phyloP scores from a whole-genome alignment of 2,888 invertebrate genomes.

The Labia minor region DNA sequence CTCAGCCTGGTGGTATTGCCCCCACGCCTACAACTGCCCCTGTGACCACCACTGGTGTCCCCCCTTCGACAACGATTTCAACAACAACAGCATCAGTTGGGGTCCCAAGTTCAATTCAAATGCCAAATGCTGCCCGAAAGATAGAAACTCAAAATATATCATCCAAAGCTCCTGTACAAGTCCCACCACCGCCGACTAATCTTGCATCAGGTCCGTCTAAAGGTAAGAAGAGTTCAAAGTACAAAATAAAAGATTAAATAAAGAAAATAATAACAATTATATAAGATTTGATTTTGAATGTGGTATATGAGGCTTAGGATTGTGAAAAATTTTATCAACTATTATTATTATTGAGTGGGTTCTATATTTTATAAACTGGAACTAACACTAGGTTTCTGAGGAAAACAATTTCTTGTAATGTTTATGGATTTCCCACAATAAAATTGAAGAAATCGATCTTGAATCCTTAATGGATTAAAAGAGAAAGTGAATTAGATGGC shows the following conservation, averaged over 20 bases:
- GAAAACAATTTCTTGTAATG: no score
- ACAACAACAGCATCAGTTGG: constrained; percentile 25
- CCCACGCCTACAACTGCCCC: constrained; percentile 25
- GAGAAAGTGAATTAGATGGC: no score
- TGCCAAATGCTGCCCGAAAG: not conserved
- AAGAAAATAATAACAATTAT: not conserved
- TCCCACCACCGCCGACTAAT: not conserved
- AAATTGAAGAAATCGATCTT: no score
- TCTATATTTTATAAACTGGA: no score
- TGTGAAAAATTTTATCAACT: no score
- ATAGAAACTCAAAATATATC: not conserved
- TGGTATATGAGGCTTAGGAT: no score
- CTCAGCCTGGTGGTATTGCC: not conserved
- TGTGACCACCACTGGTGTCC: constrained; percentile 24
- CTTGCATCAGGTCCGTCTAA: constrained; percentile 20
- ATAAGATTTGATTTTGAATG: not conserved
- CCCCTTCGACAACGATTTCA: constrained; percentile 27
- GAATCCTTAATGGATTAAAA: no score
- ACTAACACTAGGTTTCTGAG: no score
- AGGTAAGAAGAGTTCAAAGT: constrained; percentile 16
- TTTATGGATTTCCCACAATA: no score
- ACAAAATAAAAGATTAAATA: not conserved
- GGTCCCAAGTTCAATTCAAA: not conserved
- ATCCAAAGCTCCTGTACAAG: not conserved
- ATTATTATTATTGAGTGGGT: no score